Base-by-base conservation (phyloP, 1,140 invertebrate genomes). In the Mylabris phalerata region DNA sequence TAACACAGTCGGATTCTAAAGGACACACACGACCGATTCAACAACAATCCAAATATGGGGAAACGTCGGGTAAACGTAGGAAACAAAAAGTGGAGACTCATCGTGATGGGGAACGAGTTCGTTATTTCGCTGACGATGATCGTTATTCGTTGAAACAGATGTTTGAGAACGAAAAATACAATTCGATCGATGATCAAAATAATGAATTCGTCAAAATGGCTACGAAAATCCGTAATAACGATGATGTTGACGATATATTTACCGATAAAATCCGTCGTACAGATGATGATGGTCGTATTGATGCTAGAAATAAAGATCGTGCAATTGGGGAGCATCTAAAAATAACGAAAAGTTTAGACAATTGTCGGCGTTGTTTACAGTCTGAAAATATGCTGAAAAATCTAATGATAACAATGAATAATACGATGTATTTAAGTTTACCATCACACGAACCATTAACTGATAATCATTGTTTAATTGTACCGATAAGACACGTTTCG, bases 121-220 rank as follows among this genome's bases (percentile, higher is more conserved):
- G 86, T 55, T 95, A 95, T 76, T 96, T 93, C 79, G 82, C 87
- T 41, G 92, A 96, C 78, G 93, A 96, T 80, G 91, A 95, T 70
- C 87, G 87, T 73, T 88, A 90, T 76, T 85, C 88, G 43, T 81
- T 97, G 9, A 82, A 89, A 73, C 80, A 92, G 71, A 89, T 97
- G 88, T 95, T 96, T 75, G 83, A 93, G 76, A 80, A 84, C 66
- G 95, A 98, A 76, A 96, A 93, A 77, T 83, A 85, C 71, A 86
- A 82, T 32, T 88, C 86, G 26, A 84, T 84, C 27, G 84, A 87
- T 62, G 89, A 96, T 70, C 82, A 93, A 69, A 87, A 95, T 72
- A 81, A 82, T 48, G 80, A 89, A 71, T 92, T 97, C 71, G 80
- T 85, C 4, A 83, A 86, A 70, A 77, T 92, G 55, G 82, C 88